Conservation (phyloP, 37 sponge, comb jelly and placozoan species). For the Halichondria panicea region DNA sequence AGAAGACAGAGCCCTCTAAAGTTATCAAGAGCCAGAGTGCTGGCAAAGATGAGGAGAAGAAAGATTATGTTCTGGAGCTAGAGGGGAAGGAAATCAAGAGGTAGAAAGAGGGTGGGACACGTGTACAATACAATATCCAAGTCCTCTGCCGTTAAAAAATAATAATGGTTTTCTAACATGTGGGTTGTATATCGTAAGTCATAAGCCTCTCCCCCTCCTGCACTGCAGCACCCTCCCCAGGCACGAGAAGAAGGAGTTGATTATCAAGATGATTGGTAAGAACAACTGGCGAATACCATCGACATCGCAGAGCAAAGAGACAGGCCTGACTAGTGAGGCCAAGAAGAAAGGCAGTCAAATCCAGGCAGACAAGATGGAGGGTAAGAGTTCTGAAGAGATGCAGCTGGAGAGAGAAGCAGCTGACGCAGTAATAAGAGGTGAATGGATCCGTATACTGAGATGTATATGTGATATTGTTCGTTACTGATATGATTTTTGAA, state of each 20-base stretch:
- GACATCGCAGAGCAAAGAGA: background rate
- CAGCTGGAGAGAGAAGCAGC: conserved; percentile 66
- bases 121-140: too few species aligned
- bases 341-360: background rate
- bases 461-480: too few species aligned
- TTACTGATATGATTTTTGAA: background rate
- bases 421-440: conserved; percentile 70
- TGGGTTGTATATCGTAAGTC: background rate
- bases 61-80: conserved; percentile 55
- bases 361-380: background rate
- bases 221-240: conserved; percentile 40
- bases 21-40: background rate
- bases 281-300: conserved; percentile 41
- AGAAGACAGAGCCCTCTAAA: too few species aligned
- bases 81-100: conserved; percentile 69
- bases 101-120: conserved; percentile 14
- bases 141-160: too few species aligned
- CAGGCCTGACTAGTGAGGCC: background rate
- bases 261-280: conserved; percentile 53
- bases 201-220: background rate
- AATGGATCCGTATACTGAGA: background rate
- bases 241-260: conserved; percentile 45
- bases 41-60: conserved; percentile 18
- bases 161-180: too few species aligned
- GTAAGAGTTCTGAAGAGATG: conserved; percentile 30